A percentile compares a stretch with the other conserved stretches of the same genome.
Conservation (phyloP, 2,113 vertebrate species). For the Spilogale gracilis region DNA sequence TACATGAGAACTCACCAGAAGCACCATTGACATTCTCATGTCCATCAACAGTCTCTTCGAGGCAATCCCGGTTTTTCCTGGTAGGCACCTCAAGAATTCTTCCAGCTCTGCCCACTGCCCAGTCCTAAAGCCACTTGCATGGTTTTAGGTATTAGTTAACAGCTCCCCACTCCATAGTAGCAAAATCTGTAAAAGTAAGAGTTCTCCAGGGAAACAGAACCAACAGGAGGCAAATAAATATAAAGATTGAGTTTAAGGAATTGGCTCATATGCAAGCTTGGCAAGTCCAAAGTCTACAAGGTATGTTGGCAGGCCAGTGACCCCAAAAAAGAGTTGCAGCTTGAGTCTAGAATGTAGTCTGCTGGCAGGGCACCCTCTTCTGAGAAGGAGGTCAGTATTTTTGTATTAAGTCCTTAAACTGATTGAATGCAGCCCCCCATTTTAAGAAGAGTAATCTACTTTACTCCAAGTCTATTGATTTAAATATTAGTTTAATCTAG, state of each 20-base stretch:
- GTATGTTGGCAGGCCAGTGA: not conserved
- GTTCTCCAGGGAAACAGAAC: not conserved
- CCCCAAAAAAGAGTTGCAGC: not conserved
- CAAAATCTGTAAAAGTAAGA: too few species aligned
- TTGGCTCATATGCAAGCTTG: not conserved
- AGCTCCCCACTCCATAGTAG: too few species aligned
- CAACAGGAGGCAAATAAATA: not conserved
- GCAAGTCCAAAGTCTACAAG: not conserved
- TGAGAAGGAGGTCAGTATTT: not conserved
- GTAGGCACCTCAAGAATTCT: not conserved
- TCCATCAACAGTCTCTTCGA: not conserved
- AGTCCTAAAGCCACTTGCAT: not conserved
- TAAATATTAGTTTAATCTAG: not conserved
- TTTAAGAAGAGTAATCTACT: not conserved
- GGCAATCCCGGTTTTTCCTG: not conserved
- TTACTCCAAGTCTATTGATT: not conserved
- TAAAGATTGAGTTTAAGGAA: not conserved
- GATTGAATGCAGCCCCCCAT: not conserved
- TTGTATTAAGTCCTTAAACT: not conserved
- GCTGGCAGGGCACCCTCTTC: not conserved
- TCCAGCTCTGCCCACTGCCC: not conserved
- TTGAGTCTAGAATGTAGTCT: not conserved
- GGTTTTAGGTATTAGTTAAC: not conserved
- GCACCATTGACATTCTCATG: not conserved
- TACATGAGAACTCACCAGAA: not conserved